Evolutionary conservation across 2,888 invertebrate species (phyloP).

Genomic region (Pardosa pseudoannulata): DNA sequence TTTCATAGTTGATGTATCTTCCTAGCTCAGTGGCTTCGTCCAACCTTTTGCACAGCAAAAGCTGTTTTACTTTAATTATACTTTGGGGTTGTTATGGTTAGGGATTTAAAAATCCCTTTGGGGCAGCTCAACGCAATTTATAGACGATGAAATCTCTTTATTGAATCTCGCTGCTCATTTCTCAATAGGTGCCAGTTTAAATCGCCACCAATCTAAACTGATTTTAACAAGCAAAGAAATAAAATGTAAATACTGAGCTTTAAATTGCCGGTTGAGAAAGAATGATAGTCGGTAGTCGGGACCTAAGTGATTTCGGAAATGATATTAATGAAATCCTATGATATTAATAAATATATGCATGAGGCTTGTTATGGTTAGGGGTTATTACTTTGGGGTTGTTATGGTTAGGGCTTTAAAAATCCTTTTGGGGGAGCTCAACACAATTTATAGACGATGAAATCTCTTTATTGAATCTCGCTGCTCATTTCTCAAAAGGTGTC

Average conservation of each 20-base stretch:
- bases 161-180: background rate
- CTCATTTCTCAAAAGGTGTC: background rate
- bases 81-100: background rate
- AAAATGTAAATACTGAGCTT: too few relatives aligned
- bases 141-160: background rate
- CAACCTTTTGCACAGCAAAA: background rate
- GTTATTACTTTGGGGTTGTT: background rate
- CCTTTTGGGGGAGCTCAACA: background rate
- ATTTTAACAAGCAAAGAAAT: too few relatives aligned
- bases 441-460: background rate
- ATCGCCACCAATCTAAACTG: too few relatives aligned
- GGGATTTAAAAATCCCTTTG: background rate
- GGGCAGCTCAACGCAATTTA: background rate
- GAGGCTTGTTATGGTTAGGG: too few relatives aligned
- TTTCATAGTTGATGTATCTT: constrained; percentile 4
- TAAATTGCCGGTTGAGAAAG: too few relatives aligned
- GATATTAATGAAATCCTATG: too few relatives aligned
- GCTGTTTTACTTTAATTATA: background rate
- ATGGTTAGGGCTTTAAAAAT: background rate
- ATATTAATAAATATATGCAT: too few relatives aligned
- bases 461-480: background rate
- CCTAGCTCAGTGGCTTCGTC: background rate
- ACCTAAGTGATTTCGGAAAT: too few relatives aligned
- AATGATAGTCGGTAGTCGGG: too few relatives aligned
- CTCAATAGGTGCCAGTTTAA: background rate